Conservation (phyloP, 2,888 invertebrate genomes). For the Pristionchus mayeri region DNA sequence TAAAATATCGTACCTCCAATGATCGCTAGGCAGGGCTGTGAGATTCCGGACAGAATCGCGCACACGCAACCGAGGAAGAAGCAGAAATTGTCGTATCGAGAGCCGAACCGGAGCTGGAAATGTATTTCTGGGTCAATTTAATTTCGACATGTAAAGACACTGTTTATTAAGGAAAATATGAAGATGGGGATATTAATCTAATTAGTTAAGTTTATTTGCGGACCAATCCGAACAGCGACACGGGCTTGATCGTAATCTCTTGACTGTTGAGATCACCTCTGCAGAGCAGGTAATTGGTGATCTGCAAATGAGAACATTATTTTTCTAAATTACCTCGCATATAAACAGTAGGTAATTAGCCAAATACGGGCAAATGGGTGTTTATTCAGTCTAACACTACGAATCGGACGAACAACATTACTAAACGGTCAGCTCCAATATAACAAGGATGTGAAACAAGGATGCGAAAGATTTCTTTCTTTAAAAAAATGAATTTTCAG, state of each 20-base stretch:
- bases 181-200: neutral
- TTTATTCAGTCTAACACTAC: too few species aligned
- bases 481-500: too few species aligned
- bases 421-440: too few species aligned
- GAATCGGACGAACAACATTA: too few species aligned
- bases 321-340: neutral
- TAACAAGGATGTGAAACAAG: too few species aligned
- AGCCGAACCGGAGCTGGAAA: constrained; percentile 67
- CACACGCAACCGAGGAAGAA: constrained; percentile 62
- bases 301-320: neutral
- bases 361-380: too few species aligned
- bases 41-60: constrained; percentile 62
- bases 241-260: constrained; percentile 59
- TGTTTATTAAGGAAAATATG: neutral
- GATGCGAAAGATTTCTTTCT: too few species aligned
- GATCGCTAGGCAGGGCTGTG: constrained; percentile 66
- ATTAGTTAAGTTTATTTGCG: too few species aligned
- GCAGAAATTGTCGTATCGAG: constrained; percentile 59
- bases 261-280: constrained; percentile 62
- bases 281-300: constrained; percentile 37
- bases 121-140: neutral
- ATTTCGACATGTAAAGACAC: neutral
- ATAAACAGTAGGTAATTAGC: too few species aligned
- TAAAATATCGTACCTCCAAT: constrained; percentile 49
- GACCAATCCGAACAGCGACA: constrained; percentile 63